Evolutionary conservation across 2,797 vertebrate genomes (phyloP), one percentile per base, ranked within the genome.

Genomic region (Discoglossus pictus): DNA sequence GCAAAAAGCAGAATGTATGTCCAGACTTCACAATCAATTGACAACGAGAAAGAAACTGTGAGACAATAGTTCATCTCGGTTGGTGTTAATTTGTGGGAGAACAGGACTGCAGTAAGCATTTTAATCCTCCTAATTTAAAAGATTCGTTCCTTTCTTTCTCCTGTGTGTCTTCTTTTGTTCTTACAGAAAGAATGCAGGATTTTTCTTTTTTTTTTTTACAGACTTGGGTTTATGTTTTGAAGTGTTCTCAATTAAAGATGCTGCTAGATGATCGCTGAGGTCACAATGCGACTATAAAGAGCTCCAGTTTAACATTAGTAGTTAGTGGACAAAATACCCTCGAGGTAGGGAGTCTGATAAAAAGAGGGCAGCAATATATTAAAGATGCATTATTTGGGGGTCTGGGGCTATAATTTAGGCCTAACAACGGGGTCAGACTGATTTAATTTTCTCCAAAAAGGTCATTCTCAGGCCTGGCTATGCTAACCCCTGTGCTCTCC

Each of bases 371-470:
- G 78, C 4, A 23, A 75, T 79, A 66, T 82, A 76, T 81, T 79
- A 80, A 79, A 80, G 74, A 82, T 77, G 75, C 66, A 69, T 84
- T 84, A 80, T 80, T 80, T 81, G 78, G 74, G 60, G 75, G 74
- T 78, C 80, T 73, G 35, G 47, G 74, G 76, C 65, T 83, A 76
- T 83, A 76, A 83, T 88, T 82, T 81, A 88, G 80, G 68, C 63
- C 68, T 71, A 73, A 60, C 65, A 77, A 75, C 73, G 71, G 80
- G 74, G 74, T 75, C 81, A 80, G 73, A 75, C 79, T 78, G 76
- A 76, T 86, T 83, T 81, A 76, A 82, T 85, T 86, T 80, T 64
- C 72, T 48, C 65, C 74, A 47, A 72, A 82, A 74, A 83, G 84
- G 83, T 88, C 84, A 82, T 74, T 80, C 74, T 39, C 54, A 82